Conservation (phyloP, 2,797 vertebrate species). For the Euphonia xanthogaster region DNA sequence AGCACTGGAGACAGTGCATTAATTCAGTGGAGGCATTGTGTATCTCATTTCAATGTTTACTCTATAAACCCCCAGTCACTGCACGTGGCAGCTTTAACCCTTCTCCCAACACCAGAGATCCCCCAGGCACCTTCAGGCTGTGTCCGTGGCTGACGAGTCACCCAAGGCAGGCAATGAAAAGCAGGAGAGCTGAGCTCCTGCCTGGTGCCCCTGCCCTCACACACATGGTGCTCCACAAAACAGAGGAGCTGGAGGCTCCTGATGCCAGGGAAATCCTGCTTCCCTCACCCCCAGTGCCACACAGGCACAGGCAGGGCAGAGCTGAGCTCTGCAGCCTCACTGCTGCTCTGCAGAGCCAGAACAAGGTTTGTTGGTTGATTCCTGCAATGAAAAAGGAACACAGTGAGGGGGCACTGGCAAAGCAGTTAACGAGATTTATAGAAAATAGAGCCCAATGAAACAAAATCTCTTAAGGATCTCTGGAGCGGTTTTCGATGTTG, state of each 20-base stretch:
- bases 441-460: neutral
- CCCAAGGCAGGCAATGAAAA: rapidly evolving
- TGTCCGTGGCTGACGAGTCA: rapidly evolving
- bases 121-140: rapidly evolving
- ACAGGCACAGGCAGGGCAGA: rapidly evolving
- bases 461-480: slow-evolving; percentile 25
- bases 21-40: neutral
- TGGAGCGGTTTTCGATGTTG: neutral
- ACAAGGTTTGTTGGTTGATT: neutral
- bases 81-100: neutral
- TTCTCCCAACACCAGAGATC: neutral
- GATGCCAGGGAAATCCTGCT: neutral
- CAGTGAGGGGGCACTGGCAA: neutral
- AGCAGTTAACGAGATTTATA: neutral
- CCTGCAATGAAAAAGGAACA: neutral
- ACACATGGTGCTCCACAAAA: rapidly evolving
- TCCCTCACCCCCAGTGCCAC: rapidly evolving
- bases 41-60: neutral
- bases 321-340: neutral
- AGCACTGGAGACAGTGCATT: rapidly evolving
- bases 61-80: neutral
- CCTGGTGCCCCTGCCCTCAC: neutral
- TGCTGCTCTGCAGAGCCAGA: neutral
- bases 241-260: neutral
- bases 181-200: neutral